These are phyloP conservation scores for Eudemis profundana DNA, from an alignment of 2,888 invertebrate species.

Conservation along the genomic window DNA sequence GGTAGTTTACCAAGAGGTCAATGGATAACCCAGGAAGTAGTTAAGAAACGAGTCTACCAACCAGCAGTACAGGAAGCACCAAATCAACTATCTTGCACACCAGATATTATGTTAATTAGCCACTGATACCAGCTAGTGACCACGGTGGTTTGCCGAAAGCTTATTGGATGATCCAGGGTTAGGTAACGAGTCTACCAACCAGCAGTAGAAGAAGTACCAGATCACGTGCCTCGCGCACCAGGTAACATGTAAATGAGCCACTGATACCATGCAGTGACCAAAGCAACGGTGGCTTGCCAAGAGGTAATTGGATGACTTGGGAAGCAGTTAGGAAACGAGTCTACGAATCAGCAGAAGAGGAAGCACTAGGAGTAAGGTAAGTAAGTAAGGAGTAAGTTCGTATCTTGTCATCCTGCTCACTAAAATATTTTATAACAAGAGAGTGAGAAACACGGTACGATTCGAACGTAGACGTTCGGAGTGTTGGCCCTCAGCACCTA, in stretches of 20 bases:
- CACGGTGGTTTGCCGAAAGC: slow-evolving; percentile 70
- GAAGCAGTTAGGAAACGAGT: slow-evolving; percentile 85
- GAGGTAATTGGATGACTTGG: slow-evolving; percentile 52
- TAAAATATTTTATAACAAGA: too few species aligned
- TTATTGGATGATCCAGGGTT: too few species aligned
- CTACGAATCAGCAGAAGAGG: slow-evolving; percentile 88
- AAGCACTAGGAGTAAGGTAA: slow-evolving; percentile 93
- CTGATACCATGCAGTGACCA: too few species aligned
- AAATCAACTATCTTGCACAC: slow-evolving; percentile 94
- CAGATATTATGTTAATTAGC: background rate
- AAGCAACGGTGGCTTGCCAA: too few species aligned
- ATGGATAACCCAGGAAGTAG: slow-evolving; percentile 58
- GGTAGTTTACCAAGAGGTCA: background rate
- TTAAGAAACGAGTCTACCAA: background rate
- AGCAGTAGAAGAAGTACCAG: slow-evolving; percentile 95
- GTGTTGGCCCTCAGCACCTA: too few species aligned
- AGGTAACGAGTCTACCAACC: slow-evolving; percentile 86
- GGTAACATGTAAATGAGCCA: too few species aligned
- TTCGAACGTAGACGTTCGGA: too few species aligned
- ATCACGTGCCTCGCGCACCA: slow-evolving; percentile 94
- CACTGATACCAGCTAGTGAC: background rate
- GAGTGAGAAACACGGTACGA: too few species aligned
- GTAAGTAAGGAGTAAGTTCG: too few species aligned
- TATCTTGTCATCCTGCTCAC: too few species aligned
- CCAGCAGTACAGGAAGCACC: slow-evolving; percentile 84